These are phyloP conservation scores for Diloba caeruleocephala DNA, from an alignment of 2,888 invertebrate species.

Conservation along the genomic window DNA sequence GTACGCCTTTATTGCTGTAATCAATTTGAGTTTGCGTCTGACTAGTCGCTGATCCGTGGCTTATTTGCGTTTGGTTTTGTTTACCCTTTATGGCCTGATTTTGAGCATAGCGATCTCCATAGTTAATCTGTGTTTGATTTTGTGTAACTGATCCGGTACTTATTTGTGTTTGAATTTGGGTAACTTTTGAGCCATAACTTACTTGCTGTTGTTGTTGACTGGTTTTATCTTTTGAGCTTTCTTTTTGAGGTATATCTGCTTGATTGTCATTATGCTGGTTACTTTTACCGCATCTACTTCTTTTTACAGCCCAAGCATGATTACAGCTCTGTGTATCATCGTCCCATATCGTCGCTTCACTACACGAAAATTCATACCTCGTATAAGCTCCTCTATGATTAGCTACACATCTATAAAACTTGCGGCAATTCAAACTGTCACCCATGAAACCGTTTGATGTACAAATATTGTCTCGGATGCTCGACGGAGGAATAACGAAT, in stretches of 20 bases:
- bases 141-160: slow-evolving; percentile 62
- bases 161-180: slow-evolving; percentile 69
- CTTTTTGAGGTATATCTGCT: slow-evolving; percentile 15
- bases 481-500: slow-evolving; percentile 12
- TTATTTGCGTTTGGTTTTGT: slow-evolving; percentile 71
- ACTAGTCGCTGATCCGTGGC: slow-evolving; percentile 63
- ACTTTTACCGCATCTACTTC: slow-evolving; percentile 72
- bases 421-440: slow-evolving; percentile 92
- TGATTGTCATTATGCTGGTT: slow-evolving; percentile 39
- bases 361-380: slow-evolving; percentile 93
- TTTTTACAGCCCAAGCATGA: slow-evolving; percentile 90
- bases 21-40: slow-evolving; percentile 70
- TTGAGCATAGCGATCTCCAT: slow-evolving; percentile 55
- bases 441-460: slow-evolving; percentile 92
- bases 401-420: slow-evolving; percentile 94
- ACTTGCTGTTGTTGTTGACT: slow-evolving; percentile 67
- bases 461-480: slow-evolving; percentile 76
- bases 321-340: slow-evolving; percentile 92
- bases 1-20: slow-evolving; percentile 63
- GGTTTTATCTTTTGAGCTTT: slow-evolving; percentile 34
- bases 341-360: slow-evolving; percentile 94
- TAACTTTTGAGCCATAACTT: slow-evolving; percentile 63
- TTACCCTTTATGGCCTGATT: slow-evolving; percentile 39
- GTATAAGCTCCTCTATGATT: slow-evolving; percentile 90
- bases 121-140: slow-evolving; percentile 71